Base-by-base conservation (phyloP, 2,888 invertebrate species). In the Leucophenga maculata region DNA sequence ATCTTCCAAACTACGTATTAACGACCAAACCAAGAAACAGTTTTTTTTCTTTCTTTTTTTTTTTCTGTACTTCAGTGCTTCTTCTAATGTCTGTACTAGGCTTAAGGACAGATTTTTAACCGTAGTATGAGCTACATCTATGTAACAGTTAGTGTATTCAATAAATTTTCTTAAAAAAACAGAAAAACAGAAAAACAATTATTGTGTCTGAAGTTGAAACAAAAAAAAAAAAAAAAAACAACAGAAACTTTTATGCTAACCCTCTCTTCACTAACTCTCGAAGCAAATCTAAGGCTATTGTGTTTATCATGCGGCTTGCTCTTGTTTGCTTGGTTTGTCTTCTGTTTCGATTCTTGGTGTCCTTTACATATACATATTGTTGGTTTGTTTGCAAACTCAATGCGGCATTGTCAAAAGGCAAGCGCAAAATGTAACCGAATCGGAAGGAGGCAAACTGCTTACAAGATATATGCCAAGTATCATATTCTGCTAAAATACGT, bases 381-480 rank as follows among this genome's bases (percentile, higher is more conserved):
- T 46, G 48, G 46, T 64, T 64, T 64, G 46, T 46, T 64, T 64
- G 46, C 46, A 46, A 46, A 2, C 46, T 14, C 2, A 46, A 13
- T 26, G 2, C 4, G 26, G 26, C n/a, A n/a, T n/a, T 26, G 3
- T 26, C 26, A 26, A 46, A 13, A 2, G 46, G 3, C 3, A 46
- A 4, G 46, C 13, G 46, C 3, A 6, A 3, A n/a, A 2, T n/a
- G 50, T 16, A 1, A 18, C 6, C 2, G n/a, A 50, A 4, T 4
- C 6, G 50, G n/a, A 50, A 3, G 50, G n/a, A 13, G 46, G 46
- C 46, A 69, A 72, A 73, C 69, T 70, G 68, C 72, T 69, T 71
- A 73, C 48, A 48, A 76, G 75, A 77, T 77, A 77, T 76, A 39
- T 75, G 73, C 65, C 75, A 72, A 75, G 74, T 76, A 78, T 75